Conservation (phyloP, 2,113 vertebrate species). For the Microcebus griseorufus region DNA sequence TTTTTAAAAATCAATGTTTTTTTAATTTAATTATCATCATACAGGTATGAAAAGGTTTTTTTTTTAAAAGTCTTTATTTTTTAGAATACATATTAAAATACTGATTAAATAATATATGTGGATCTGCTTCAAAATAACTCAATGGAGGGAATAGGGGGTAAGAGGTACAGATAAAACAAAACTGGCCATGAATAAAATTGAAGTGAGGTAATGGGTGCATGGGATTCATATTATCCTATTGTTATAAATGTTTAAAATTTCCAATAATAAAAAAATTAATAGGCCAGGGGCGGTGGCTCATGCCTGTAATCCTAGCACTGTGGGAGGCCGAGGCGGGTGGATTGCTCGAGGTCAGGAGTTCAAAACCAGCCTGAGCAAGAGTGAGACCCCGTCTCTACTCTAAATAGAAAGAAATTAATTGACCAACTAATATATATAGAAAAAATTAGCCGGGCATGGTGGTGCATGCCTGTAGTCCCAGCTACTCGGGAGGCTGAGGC, state of each 20-base stretch:
- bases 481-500: too few relatives aligned
- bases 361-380: too few relatives aligned
- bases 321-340: too few relatives aligned
- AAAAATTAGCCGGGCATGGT: too few relatives aligned
- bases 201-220: background rate
- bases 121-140: background rate
- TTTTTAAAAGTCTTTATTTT: background rate
- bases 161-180: background rate
- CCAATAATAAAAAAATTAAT: background rate
- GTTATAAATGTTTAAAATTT: background rate
- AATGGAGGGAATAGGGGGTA: background rate
- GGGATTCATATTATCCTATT: background rate
- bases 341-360: too few relatives aligned
- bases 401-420: too few relatives aligned
- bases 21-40: background rate
- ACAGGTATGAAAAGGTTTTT: background rate
- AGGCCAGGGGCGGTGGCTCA: too few relatives aligned
- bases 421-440: too few relatives aligned
- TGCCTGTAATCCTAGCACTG: too few relatives aligned
- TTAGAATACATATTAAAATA: background rate
- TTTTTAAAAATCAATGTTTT: background rate
- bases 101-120: background rate
- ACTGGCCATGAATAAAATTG: background rate
- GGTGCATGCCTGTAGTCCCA: too few relatives aligned
- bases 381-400: too few relatives aligned